Percentiles rank a stretch among this genome's conserved stretches.
These are phyloP conservation scores for Dromius quadrimaculatus DNA, from an alignment of 2,888 invertebrate species.

Conservation along the genomic window DNA sequence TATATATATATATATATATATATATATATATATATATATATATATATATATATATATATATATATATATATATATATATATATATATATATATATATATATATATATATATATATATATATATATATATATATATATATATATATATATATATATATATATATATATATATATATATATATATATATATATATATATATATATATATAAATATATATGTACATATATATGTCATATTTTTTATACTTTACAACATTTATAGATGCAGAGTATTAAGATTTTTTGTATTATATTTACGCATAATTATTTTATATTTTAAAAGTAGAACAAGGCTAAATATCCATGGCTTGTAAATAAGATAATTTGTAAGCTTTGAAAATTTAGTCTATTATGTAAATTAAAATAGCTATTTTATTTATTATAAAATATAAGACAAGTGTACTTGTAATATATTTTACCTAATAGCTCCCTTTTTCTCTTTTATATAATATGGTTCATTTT, in stretches of 20 bases:
- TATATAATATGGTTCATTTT: too few relatives aligned
- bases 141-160: conserved; percentile 9
- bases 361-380: conserved; percentile 30
- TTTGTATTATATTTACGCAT: conserved; percentile 16
- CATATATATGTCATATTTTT: conserved; percentile 15
- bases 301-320: neutral
- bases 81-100: conserved; percentile 13
- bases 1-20: conserved; percentile 9
- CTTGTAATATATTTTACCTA: conserved; percentile 20
- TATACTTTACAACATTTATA: neutral
- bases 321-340: conserved; percentile 13
- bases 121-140: conserved; percentile 13
- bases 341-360: conserved; percentile 16
- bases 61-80: conserved; percentile 5
- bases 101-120: conserved; percentile 6
- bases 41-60: conserved; percentile 15
- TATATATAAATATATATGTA: conserved; percentile 2
- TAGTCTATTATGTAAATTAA: conserved; percentile 17
- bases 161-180: conserved; percentile 8
- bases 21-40: conserved; percentile 8
- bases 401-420: conserved; percentile 24
- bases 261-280: neutral
- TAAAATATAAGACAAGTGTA: conserved; percentile 14
- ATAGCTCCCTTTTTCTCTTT: neutral
- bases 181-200: conserved; percentile 15